Evolutionary conservation across 2,888 invertebrate species (phyloP).

Genomic region (Tethea ocularis): DNA sequence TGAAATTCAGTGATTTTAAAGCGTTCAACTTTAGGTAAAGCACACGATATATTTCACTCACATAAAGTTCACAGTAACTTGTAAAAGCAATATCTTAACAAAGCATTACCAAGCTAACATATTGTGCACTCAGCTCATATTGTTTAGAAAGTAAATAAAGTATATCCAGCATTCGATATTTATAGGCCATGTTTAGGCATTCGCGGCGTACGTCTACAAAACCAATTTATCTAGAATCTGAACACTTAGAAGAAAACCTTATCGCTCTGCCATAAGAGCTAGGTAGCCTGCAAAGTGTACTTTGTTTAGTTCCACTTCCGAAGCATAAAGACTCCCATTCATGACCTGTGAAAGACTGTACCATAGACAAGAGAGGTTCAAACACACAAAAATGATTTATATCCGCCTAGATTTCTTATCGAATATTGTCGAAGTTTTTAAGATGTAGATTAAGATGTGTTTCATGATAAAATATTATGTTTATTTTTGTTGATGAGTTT

Average conservation of each 20-base stretch:
- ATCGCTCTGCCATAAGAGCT: slow-evolving; percentile 22
- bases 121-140: slow-evolving; percentile 4
- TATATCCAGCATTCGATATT: slow-evolving; percentile 65
- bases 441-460: slow-evolving; percentile 66
- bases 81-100: slow-evolving; percentile 1
- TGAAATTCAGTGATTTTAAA: not conserved
- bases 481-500: not conserved
- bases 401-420: slow-evolving; percentile 67
- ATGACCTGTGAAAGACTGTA: slow-evolving; percentile 72
- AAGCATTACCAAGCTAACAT: not conserved
- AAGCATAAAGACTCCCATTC: slow-evolving; percentile 73
- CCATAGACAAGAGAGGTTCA: slow-evolving; percentile 68
- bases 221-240: slow-evolving; percentile 10
- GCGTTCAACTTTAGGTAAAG: not conserved
- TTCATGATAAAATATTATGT: slow-evolving; percentile 44
- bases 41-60: not conserved
- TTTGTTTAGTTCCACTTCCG: slow-evolving; percentile 49
- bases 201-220: slow-evolving; percentile 45
- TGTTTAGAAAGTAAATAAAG: slow-evolving; percentile 23
- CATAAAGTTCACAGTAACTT: not conserved
- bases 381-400: slow-evolving; percentile 80
- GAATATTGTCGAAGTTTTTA: slow-evolving; percentile 62
- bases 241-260: slow-evolving; percentile 37
- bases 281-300: slow-evolving; percentile 15
- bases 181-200: slow-evolving; percentile 72